phyloP scores from a whole-genome alignment of 2,113 vertebrate species.

The Catharus minimus region DNA sequence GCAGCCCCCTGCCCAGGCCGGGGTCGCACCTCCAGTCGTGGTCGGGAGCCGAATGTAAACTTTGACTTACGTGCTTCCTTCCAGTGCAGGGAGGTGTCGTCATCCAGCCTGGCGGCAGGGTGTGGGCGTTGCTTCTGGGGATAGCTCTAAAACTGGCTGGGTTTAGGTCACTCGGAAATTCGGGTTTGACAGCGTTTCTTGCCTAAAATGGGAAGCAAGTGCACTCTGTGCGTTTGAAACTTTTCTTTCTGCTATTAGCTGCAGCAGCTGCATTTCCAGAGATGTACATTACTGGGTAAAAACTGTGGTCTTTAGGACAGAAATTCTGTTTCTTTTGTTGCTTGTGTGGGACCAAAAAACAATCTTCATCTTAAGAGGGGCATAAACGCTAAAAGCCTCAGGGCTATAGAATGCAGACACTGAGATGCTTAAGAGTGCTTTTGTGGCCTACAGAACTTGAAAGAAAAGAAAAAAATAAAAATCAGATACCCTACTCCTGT shows the following conservation, averaged over 20 bases:
- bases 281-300: fast-evolving
- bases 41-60: neutral
- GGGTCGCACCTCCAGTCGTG: neutral
- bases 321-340: neutral
- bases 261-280: neutral
- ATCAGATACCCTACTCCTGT: fast-evolving
- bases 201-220: neutral
- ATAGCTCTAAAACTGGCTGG: neutral
- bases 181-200: neutral
- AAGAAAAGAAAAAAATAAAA: neutral
- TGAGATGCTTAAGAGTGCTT: neutral
- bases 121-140: neutral
- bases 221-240: fast-evolving
- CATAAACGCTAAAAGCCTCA: neutral
- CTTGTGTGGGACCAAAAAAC: neutral
- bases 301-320: neutral
- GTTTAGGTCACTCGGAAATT: neutral
- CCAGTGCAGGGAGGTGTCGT: neutral
- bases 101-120: neutral
- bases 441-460: neutral
- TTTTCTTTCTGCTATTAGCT: neutral
- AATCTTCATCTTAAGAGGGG: fast-evolving
- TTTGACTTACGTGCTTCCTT: neutral
- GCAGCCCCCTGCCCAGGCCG: neutral
- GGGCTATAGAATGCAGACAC: neutral